Percentiles rank a stretch among this genome's conserved stretches.
These are phyloP conservation scores for Malacoraja senta DNA, from an alignment of 2,797 vertebrate genomes.

Conservation along the genomic window DNA sequence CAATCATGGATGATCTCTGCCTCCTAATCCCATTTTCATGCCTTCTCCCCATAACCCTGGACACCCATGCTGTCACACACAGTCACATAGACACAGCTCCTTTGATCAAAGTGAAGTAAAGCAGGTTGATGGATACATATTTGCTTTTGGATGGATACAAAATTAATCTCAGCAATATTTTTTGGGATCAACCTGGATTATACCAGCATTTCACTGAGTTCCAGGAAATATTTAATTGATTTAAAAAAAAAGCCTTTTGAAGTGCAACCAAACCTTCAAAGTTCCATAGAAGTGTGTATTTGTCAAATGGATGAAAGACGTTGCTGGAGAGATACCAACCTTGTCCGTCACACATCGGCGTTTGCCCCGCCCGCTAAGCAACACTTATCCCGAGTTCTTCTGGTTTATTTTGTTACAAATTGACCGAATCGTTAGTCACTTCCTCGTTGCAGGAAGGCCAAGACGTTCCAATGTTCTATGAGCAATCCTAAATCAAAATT, in stretches of 20 bases:
- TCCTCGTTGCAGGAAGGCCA: not conserved
- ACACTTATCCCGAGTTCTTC: not conserved
- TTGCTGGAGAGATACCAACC: not conserved
- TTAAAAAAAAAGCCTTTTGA: not conserved
- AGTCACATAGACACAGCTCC: not conserved
- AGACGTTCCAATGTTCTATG: not conserved
- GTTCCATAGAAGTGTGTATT: not conserved
- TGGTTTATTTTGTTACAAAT: slow-evolving; percentile 1
- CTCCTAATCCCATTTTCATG: too few relatives aligned
- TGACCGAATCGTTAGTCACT: not conserved
- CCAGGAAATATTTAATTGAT: slow-evolving; percentile 11
- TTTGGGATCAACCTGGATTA: slow-evolving; percentile 3
- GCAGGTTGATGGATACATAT: slow-evolving; percentile 6
- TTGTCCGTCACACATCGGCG: not conserved
- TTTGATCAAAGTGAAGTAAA: slow-evolving; percentile 3
- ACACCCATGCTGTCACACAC: too few relatives aligned
- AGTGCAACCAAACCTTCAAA: not conserved
- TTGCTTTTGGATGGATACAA: not conserved
- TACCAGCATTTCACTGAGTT: not conserved
- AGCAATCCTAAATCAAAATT: not conserved
- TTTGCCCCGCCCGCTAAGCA: not conserved
- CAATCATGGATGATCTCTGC: too few relatives aligned
- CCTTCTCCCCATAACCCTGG: too few relatives aligned
- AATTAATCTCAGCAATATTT: slow-evolving; percentile 18
- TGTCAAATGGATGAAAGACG: not conserved